phyloP scores from a whole-genome alignment of 1,140 invertebrate species.

The Anastrepha ludens region DNA sequence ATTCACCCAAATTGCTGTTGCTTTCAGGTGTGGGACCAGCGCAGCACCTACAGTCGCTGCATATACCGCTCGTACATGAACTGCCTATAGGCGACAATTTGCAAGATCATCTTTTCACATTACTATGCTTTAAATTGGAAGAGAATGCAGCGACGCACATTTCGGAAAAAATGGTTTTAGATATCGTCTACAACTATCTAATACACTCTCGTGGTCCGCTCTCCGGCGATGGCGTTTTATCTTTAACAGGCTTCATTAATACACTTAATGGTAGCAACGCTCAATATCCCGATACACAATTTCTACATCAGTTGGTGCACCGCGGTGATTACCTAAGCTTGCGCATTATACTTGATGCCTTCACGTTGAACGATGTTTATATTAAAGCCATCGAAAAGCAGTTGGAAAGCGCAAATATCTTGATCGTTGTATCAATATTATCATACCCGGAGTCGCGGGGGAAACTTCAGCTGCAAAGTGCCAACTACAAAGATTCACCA shows the following conservation, averaged over 20 bases:
- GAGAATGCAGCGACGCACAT: slow-evolving; percentile 19
- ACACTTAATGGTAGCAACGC: slow-evolving; percentile 59
- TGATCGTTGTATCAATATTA: too few species aligned
- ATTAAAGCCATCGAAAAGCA: too few species aligned
- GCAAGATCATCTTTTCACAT: slow-evolving; percentile 75
- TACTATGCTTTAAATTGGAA: slow-evolving; percentile 65
- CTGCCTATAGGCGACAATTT: slow-evolving; percentile 81
- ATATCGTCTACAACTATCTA: slow-evolving; percentile 64
- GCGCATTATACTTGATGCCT: too few species aligned
- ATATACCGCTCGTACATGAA: slow-evolving; percentile 78
- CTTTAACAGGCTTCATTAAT: slow-evolving; percentile 60
- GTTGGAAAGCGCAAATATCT: too few species aligned
- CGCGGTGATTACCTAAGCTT: too few species aligned
- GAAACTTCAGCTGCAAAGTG: slow-evolving; percentile 62
- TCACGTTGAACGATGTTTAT: too few species aligned
- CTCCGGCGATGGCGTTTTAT: slow-evolving; percentile 74
- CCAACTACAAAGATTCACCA: slow-evolving; percentile 76
- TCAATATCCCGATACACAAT: slow-evolving; percentile 70
- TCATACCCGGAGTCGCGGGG: too few species aligned
- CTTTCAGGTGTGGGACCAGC: slow-evolving; percentile 78
- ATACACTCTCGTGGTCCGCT: slow-evolving; percentile 74
- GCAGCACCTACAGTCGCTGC: slow-evolving; percentile 84
- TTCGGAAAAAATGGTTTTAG: slow-evolving; percentile 61
- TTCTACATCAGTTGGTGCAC: slow-evolving; percentile 67
- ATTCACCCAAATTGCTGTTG: too few species aligned